Percentiles rank a stretch among this genome's conserved stretches.
Evolutionary conservation across 2,888 invertebrate species (phyloP).

Genomic region (Halictus ligatus): DNA sequence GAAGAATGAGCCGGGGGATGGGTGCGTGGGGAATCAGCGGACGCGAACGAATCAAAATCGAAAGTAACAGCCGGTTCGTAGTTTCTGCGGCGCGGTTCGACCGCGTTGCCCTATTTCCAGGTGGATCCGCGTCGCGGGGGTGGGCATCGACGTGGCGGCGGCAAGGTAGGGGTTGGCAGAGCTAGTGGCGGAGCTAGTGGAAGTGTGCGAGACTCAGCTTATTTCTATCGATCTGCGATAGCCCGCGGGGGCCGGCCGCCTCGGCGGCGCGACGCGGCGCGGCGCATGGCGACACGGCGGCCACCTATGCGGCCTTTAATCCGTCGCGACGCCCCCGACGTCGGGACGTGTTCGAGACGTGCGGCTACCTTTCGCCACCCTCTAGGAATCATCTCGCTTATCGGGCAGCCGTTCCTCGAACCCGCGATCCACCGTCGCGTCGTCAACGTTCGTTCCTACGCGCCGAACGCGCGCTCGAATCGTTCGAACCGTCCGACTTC

Average conservation of each 20-base stretch:
- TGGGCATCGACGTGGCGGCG: background rate
- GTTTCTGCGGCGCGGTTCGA: slow-evolving; percentile 30
- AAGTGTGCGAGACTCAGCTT: slow-evolving; percentile 73
- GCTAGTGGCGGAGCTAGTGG: slow-evolving; percentile 52
- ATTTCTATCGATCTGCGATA: slow-evolving; percentile 80
- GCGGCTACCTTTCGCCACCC: slow-evolving; percentile 16
- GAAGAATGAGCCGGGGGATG: background rate
- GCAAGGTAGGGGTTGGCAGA: slow-evolving; percentile 22
- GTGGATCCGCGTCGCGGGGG: slow-evolving; percentile 9
- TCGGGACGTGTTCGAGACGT: slow-evolving; percentile 63
- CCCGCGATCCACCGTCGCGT: background rate
- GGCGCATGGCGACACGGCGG: slow-evolving; percentile 78
- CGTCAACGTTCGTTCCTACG: background rate
- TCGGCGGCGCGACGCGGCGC: slow-evolving; percentile 61
- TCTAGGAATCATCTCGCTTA: background rate
- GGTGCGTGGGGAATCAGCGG: background rate
- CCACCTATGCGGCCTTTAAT: slow-evolving; percentile 78
- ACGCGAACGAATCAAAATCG: slow-evolving; percentile 9
- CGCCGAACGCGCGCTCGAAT: background rate
- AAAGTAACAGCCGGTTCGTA: background rate
- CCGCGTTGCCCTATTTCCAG: slow-evolving; percentile 47
- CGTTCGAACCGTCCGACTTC: background rate
- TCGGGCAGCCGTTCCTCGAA: background rate
- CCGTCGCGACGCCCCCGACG: slow-evolving; percentile 78
- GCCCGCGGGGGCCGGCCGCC: slow-evolving; percentile 63